Conservation (phyloP, 2,797 vertebrate genomes). For the Xerus rutilus region DNA sequence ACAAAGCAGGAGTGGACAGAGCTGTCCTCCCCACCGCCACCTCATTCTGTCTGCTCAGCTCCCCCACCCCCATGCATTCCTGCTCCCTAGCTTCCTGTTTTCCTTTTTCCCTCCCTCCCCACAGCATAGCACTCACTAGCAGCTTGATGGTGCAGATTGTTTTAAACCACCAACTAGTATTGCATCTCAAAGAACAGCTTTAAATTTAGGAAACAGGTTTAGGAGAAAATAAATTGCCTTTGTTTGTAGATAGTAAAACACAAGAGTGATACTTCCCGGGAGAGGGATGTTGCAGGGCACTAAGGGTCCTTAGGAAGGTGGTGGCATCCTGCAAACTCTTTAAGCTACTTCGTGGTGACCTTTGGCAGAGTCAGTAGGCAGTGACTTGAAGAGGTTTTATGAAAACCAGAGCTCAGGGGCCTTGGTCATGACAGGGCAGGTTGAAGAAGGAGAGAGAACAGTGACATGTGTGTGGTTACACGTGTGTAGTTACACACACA, state of each 20-base stretch:
- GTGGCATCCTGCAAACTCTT: not conserved
- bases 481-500: not conserved
- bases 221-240: slow-evolving; percentile 68
- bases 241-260: slow-evolving; percentile 72
- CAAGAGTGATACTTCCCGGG: not conserved
- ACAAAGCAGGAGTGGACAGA: slow-evolving; percentile 60
- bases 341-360: not conserved
- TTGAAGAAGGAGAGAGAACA: not conserved
- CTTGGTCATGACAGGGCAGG: not conserved
- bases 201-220: slow-evolving; percentile 67
- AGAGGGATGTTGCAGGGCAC: accelerated
- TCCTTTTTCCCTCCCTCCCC: not conserved
- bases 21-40: not conserved
- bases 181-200: slow-evolving; percentile 55
- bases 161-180: slow-evolving; percentile 59
- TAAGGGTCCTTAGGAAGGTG: not conserved
- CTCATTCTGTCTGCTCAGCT: not conserved
- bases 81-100: not conserved
- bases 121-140: not conserved
- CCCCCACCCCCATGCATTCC: not conserved
- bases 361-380: not conserved
- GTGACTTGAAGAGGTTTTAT: not conserved
- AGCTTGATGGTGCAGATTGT: slow-evolving; percentile 27
- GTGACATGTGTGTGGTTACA: accelerated
- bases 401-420: not conserved